phyloP scores from a whole-genome alignment of 1,140 invertebrate species.

The Acromyrmex heyeri region DNA sequence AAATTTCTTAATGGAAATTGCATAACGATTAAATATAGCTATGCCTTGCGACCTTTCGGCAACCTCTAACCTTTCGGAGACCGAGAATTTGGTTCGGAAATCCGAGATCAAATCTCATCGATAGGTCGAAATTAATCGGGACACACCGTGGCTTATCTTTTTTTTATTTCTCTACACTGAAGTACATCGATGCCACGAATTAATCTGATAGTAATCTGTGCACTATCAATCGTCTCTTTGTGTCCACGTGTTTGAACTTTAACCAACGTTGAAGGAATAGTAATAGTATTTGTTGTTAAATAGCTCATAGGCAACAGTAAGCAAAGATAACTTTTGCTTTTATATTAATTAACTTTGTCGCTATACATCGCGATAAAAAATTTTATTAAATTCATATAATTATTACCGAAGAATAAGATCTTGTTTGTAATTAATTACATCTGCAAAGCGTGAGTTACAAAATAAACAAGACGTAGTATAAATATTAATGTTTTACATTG shows the following conservation, averaged over 20 bases:
- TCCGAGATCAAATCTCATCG: constrained; percentile 30
- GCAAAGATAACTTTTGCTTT: background rate
- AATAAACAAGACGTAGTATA: background rate
- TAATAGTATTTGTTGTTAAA: background rate
- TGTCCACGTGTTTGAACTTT: background rate
- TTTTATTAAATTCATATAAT: background rate
- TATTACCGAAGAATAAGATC: constrained; percentile 1
- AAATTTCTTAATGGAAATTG: background rate
- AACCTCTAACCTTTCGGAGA: constrained; percentile 32
- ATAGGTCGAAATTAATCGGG: constrained; percentile 31
- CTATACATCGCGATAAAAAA: background rate
- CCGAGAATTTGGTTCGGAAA: constrained; percentile 1
- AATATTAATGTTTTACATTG: background rate
- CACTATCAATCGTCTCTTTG: constrained; percentile 17
- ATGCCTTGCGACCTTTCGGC: background rate
- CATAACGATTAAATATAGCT: constrained; percentile 5
- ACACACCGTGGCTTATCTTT: background rate
- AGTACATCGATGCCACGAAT: background rate
- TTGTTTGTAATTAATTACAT: background rate
- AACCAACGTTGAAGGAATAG: background rate
- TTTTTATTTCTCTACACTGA: background rate
- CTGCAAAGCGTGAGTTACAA: background rate
- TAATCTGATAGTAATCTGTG: constrained; percentile 32
- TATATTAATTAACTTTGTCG: constrained; percentile 11
- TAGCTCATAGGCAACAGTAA: background rate